Conservation (phyloP, 2,888 invertebrate genomes). For the Apomyelois bistriatella region DNA sequence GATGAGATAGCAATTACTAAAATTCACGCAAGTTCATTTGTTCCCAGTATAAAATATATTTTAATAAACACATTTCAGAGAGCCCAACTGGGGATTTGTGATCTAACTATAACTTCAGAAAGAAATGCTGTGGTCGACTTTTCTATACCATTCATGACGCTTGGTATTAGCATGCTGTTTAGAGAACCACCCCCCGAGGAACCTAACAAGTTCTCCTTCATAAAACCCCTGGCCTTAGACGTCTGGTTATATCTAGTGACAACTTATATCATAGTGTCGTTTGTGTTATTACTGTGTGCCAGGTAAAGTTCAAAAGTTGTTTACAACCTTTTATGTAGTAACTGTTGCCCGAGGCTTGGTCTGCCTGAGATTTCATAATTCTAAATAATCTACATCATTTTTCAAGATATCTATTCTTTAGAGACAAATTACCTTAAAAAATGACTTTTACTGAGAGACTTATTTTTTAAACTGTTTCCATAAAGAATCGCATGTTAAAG, state of each 20-base stretch:
- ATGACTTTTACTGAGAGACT: too few relatives aligned
- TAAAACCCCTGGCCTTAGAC: constrained; percentile 89
- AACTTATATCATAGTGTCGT: constrained; percentile 90
- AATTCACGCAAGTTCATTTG: too few relatives aligned
- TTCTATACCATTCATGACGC: constrained; percentile 97
- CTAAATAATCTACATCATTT: too few relatives aligned
- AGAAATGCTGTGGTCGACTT: constrained; percentile 93
- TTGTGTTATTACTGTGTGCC: constrained; percentile 90
- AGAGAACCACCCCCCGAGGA: constrained; percentile 86
- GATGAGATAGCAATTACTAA: too few relatives aligned
- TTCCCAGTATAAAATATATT: not conserved
- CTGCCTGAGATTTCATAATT: too few relatives aligned
- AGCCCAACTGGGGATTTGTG: constrained; percentile 95
- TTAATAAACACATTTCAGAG: constrained; percentile 80
- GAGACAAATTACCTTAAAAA: too few relatives aligned
- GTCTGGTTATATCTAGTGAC: constrained; percentile 94
- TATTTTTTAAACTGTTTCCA: too few relatives aligned
- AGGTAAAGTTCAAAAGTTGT: constrained; percentile 63
- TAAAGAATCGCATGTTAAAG: too few relatives aligned
- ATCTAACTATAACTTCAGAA: constrained; percentile 95
- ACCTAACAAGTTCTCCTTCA: constrained; percentile 93
- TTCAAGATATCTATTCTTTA: too few relatives aligned
- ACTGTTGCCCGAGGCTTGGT: too few relatives aligned
- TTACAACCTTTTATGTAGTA: not conserved
- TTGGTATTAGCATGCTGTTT: constrained; percentile 93